These are phyloP conservation scores for Vicugna pacos DNA, from an alignment of 2,113 vertebrate genomes.

Conservation along the genomic window DNA sequence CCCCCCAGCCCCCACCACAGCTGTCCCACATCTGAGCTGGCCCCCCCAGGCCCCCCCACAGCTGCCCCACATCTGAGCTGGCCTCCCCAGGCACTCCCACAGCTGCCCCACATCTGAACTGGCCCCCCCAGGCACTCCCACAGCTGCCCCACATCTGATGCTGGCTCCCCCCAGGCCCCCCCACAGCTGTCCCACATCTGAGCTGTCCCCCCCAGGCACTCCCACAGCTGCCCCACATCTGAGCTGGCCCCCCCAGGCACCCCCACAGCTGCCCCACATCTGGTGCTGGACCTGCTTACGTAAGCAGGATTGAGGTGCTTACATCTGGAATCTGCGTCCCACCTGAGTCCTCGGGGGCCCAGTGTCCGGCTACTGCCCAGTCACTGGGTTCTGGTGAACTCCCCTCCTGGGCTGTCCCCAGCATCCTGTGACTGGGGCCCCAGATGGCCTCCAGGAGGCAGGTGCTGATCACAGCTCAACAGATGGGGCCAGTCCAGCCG, in stretches of 20 bases:
- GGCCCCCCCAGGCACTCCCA: background rate
- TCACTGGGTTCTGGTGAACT: background rate
- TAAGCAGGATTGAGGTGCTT: background rate
- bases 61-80: background rate
- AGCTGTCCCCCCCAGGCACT: background rate
- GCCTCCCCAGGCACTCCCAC: background rate
- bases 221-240: background rate
- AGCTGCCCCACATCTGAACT: background rate
- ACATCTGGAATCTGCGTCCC: accelerated
- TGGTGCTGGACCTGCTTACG: accelerated
- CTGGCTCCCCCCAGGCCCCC: background rate
- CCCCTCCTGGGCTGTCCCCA: background rate
- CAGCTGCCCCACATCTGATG: background rate
- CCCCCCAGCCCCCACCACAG: background rate
- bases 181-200: background rate
- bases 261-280: background rate
- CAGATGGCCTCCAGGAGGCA: too few relatives aligned
- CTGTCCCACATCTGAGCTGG: background rate
- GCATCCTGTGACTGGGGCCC: accelerated
- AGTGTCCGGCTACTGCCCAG: background rate
- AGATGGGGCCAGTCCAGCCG: too few relatives aligned
- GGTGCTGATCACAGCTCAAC: too few relatives aligned
- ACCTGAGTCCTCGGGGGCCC: background rate
- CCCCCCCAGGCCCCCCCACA: background rate
- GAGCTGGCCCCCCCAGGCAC: background rate